phyloP scores from a whole-genome alignment of 2,888 invertebrate genomes.

The Diloba caeruleocephala region DNA sequence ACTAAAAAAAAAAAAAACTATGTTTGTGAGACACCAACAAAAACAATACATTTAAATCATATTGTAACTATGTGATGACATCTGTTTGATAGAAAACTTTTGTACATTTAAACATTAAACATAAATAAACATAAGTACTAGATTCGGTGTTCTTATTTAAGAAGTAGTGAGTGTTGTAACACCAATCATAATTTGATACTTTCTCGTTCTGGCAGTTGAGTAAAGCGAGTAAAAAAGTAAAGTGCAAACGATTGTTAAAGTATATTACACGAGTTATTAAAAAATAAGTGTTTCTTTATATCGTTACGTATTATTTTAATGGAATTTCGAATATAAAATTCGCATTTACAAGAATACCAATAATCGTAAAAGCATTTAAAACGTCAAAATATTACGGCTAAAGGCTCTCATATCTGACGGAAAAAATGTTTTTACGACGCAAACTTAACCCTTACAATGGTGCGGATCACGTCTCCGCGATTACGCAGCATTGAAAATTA shows the following conservation, averaged over 20 bases:
- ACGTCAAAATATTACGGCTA: slow-evolving; percentile 48
- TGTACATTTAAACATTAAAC: too few relatives aligned
- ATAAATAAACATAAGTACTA: too few relatives aligned
- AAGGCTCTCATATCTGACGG: slow-evolving; percentile 31
- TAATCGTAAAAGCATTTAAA: slow-evolving; percentile 47
- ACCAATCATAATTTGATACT: slow-evolving; percentile 32
- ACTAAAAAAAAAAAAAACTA: too few relatives aligned
- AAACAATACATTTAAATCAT: too few relatives aligned
- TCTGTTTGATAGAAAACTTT: too few relatives aligned
- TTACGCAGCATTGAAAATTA: slow-evolving; percentile 88
- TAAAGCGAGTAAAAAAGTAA: slow-evolving; percentile 27
- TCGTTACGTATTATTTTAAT: slow-evolving; percentile 42
- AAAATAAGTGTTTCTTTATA: slow-evolving; percentile 13
- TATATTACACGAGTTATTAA: slow-evolving; percentile 32
- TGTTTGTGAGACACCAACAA: too few relatives aligned
- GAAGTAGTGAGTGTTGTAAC: slow-evolving; percentile 20
- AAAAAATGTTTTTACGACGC: slow-evolving; percentile 54
- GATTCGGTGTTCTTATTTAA: too few relatives aligned
- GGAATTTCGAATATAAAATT: slow-evolving; percentile 26
- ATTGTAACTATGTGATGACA: too few relatives aligned
- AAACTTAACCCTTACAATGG: slow-evolving; percentile 67
- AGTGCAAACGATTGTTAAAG: slow-evolving; percentile 24
- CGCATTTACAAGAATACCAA: slow-evolving; percentile 36
- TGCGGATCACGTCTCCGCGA: slow-evolving; percentile 77
- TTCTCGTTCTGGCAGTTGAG: slow-evolving; percentile 38